Conservation (phyloP, 1,140 invertebrate genomes). For the Aricia agestis region DNA sequence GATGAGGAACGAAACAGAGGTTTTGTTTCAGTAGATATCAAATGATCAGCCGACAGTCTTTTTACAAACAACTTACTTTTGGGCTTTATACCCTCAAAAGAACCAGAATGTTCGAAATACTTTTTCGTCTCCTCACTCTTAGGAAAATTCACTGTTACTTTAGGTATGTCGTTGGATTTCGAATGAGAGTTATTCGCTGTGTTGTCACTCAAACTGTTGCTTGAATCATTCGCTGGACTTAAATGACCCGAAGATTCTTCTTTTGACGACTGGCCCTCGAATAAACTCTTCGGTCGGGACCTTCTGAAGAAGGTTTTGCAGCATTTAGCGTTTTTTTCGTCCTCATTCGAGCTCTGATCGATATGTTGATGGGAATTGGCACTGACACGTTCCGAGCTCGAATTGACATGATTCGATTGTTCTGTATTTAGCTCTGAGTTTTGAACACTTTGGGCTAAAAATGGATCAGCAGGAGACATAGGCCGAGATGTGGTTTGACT, state of each 20-base stretch:
- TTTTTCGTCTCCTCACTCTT: constrained; percentile 58
- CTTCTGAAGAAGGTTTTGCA: constrained; percentile 64
- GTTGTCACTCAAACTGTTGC: constrained; percentile 57
- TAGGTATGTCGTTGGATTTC: constrained; percentile 63
- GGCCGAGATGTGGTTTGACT: constrained; percentile 58
- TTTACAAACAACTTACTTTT: constrained; percentile 70
- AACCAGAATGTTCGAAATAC: constrained; percentile 65
- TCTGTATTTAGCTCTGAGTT: constrained; percentile 44
- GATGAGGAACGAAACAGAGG: constrained; percentile 61
- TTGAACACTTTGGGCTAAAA: constrained; percentile 61
- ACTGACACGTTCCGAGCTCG: constrained; percentile 36
- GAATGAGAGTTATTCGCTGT: constrained; percentile 48
- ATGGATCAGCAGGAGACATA: constrained; percentile 67
- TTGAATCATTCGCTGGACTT: constrained; percentile 58
- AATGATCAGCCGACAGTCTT: constrained; percentile 66
- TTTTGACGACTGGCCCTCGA: constrained; percentile 51
- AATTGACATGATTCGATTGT: constrained; percentile 39
- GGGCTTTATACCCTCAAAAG: constrained; percentile 65
- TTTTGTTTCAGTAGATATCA: constrained; percentile 63
- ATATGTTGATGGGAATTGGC: constrained; percentile 38
- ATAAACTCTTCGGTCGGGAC: constrained; percentile 61
- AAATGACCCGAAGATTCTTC: constrained; percentile 49
- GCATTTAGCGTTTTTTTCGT: constrained; percentile 58
- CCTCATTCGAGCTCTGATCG: constrained; percentile 45
- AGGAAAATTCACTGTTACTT: constrained; percentile 61